Evolutionary conservation across 2,888 invertebrate species (phyloP).

Genomic region (Lepidonotus clava): DNA sequence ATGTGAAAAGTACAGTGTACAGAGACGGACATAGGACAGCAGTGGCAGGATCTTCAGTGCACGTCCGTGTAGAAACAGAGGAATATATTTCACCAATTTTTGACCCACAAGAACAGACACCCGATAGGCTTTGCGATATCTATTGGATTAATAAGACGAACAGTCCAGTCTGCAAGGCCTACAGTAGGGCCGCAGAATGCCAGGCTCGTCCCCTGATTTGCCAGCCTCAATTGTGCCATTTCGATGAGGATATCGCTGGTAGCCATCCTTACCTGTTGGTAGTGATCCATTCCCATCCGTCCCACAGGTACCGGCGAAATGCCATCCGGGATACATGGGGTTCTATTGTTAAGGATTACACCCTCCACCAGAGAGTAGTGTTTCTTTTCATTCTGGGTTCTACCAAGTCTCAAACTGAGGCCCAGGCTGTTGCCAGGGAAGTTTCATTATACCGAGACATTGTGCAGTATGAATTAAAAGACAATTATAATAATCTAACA

Average conservation of each 20-base stretch:
- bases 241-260: neutral
- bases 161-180: neutral
- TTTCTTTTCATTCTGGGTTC: constrained; percentile 46
- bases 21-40: neutral
- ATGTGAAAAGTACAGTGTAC: neutral
- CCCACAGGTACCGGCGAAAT: constrained; percentile 26
- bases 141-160: no score
- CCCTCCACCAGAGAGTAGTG: neutral
- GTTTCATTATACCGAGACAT: constrained; percentile 31
- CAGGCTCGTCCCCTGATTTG: neutral
- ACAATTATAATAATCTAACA: constrained; percentile 31
- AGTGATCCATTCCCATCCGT: constrained; percentile 32
- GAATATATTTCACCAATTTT: no score
- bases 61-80: no score
- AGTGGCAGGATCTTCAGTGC: neutral
- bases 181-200: neutral
- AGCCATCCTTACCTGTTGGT: neutral
- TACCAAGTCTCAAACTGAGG: neutral
- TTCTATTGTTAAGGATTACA: neutral
- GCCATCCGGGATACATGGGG: constrained; percentile 54
- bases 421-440: neutral
- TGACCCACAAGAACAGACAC: no score
- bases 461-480: constrained; percentile 32
- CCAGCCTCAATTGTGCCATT: neutral
- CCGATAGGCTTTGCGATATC: no score